A percentile compares a stretch with the other conserved stretches of the same genome.
phyloP scores from a whole-genome alignment of 2,797 vertebrate genomes.

The Rhodeus uyekii region DNA sequence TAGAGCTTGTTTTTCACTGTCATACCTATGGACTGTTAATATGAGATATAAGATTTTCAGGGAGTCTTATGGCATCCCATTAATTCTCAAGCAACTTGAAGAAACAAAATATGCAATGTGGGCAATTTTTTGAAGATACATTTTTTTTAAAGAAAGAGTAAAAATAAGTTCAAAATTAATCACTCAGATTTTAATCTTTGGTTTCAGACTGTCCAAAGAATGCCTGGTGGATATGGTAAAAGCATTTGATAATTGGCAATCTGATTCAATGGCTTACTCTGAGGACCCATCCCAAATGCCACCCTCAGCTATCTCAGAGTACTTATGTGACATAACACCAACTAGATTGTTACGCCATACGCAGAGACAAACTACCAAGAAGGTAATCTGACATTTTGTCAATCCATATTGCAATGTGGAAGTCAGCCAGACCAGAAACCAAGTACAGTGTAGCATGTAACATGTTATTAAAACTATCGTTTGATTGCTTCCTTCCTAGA shows the following conservation, averaged over 20 bases:
- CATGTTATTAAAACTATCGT: not conserved
- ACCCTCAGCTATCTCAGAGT: not conserved
- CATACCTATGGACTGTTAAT: not conserved
- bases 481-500: conserved; percentile 27
- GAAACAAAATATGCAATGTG: not conserved
- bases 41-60: not conserved
- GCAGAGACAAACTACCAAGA: not conserved
- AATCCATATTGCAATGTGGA: not conserved
- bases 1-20: not conserved
- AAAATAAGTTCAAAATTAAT: not conserved
- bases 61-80: not conserved
- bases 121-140: no score
- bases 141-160: not conserved
- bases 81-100: not conserved
- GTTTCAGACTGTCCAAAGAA: not conserved
- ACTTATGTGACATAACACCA: not conserved
- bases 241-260: not conserved
- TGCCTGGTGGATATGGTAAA: not conserved
- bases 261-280: not conserved
- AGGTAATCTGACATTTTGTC: not conserved
- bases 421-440: not conserved
- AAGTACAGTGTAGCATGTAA: not conserved
- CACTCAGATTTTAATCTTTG: not conserved
- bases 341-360: not conserved
- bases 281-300: not conserved